Conservation (phyloP, 2,113 vertebrate species). For the Chiloscyllium plagiosum region DNA sequence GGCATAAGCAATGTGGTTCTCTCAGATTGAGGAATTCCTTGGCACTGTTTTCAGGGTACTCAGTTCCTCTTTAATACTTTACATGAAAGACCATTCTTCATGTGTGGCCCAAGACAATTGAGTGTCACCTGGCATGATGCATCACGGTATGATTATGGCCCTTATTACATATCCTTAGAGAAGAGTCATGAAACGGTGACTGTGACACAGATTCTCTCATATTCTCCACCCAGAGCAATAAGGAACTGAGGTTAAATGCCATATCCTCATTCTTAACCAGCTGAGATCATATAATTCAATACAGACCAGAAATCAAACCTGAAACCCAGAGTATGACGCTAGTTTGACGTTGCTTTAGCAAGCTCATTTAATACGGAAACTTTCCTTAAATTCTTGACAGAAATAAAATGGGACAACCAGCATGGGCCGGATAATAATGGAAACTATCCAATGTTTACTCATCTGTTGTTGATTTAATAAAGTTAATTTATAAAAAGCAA, state of each 20-base stretch:
- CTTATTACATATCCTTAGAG: background rate
- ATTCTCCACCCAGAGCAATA: background rate
- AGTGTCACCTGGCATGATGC: too few relatives aligned
- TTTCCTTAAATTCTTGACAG: background rate
- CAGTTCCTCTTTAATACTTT: background rate
- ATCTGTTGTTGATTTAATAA: background rate
- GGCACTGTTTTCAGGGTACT: background rate
- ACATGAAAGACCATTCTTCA: background rate
- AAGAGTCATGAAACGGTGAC: background rate
- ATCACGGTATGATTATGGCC: background rate
- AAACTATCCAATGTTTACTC: background rate
- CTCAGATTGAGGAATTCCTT: background rate
- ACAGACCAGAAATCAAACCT: background rate
- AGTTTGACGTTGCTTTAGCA: background rate
- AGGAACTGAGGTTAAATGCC: background rate
- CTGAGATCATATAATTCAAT: background rate
- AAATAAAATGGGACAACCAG: background rate
- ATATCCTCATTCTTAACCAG: background rate
- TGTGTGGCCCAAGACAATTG: background rate
- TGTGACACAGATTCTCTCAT: background rate
- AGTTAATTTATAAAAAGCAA: background rate
- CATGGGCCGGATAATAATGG: background rate
- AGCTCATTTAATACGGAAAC: background rate
- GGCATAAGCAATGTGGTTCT: background rate
- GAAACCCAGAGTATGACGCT: background rate